Evolutionary conservation across 2,888 invertebrate genomes (phyloP).

Genomic region (Drosophila demipolita): DNA sequence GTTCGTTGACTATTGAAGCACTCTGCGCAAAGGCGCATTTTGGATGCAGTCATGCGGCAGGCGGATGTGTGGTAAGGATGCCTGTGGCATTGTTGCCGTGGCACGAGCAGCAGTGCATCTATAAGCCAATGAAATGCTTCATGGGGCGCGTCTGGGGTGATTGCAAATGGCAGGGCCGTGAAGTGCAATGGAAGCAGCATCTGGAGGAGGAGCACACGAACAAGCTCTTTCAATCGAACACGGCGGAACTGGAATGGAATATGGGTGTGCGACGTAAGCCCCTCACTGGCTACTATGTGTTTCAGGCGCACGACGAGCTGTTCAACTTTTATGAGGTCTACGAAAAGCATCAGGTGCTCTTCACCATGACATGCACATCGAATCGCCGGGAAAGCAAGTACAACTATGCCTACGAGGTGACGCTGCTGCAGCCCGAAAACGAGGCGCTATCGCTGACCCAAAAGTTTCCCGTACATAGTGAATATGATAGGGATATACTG

Average conservation of each 20-base stretch:
- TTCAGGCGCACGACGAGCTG: slow-evolving; percentile 82
- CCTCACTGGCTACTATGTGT: slow-evolving; percentile 83
- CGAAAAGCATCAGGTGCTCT: slow-evolving; percentile 82
- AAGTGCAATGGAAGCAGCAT: slow-evolving; percentile 88
- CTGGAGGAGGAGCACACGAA: slow-evolving; percentile 86
- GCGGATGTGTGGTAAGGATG: slow-evolving; percentile 87
- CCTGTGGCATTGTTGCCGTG: slow-evolving; percentile 86
- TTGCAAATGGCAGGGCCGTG: slow-evolving; percentile 87
- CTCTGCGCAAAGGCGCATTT: slow-evolving; percentile 87
- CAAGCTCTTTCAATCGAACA: slow-evolving; percentile 83
- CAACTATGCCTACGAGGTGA: slow-evolving; percentile 84
- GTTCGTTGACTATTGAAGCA: slow-evolving; percentile 87
- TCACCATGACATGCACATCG: slow-evolving; percentile 84
- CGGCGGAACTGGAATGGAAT: slow-evolving; percentile 79
- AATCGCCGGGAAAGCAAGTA: slow-evolving; percentile 79
- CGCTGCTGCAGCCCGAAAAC: slow-evolving; percentile 81
- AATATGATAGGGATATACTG: slow-evolving; percentile 83
- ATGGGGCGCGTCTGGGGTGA: slow-evolving; percentile 86
- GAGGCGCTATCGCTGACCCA: slow-evolving; percentile 83
- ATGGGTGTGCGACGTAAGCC: slow-evolving; percentile 79
- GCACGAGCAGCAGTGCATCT: slow-evolving; percentile 85
- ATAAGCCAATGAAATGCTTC: slow-evolving; percentile 84
- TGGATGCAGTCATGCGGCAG: slow-evolving; percentile 86
- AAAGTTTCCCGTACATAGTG: slow-evolving; percentile 84
- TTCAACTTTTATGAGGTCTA: slow-evolving; percentile 85